phyloP scores from a whole-genome alignment of 2,797 vertebrate species.

The Coendou prehensilis region DNA sequence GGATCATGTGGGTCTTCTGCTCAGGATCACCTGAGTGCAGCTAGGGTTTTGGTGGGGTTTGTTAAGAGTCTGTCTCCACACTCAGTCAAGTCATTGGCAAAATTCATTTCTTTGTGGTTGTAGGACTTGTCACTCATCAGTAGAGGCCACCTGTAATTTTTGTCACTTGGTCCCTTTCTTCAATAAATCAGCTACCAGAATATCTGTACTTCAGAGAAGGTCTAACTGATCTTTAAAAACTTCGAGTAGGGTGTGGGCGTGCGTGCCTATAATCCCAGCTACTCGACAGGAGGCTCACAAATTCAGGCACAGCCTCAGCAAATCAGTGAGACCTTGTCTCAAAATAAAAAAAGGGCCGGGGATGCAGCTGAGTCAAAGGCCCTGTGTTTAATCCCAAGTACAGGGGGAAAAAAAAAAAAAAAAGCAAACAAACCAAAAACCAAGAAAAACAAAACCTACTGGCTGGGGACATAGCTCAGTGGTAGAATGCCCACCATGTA shows the following conservation, averaged over 20 bases:
- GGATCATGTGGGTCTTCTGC: neutral
- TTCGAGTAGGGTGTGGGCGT: neutral
- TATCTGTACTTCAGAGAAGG: neutral
- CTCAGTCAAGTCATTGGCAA: neutral
- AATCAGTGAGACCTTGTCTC: neutral
- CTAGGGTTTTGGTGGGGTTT: neutral
- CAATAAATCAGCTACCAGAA: neutral
- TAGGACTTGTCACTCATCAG: neutral
- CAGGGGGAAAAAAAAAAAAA: neutral
- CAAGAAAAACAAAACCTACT: neutral
- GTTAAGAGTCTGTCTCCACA: neutral
- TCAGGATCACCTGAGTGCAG: neutral
- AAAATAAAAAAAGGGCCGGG: neutral
- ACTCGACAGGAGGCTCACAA: neutral
- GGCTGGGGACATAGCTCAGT: neutral
- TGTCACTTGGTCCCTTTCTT: neutral
- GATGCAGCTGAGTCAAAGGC: neutral
- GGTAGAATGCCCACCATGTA: neutral
- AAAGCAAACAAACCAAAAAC: neutral
- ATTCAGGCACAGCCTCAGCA: neutral
- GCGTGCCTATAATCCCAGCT: neutral
- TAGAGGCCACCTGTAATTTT: neutral
- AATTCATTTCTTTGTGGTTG: neutral
- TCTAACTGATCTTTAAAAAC: neutral
- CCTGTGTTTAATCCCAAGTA: neutral